These are phyloP conservation scores for Elaphurus davidianus DNA, from an alignment of 2,113 vertebrate species.

Conservation along the genomic window DNA sequence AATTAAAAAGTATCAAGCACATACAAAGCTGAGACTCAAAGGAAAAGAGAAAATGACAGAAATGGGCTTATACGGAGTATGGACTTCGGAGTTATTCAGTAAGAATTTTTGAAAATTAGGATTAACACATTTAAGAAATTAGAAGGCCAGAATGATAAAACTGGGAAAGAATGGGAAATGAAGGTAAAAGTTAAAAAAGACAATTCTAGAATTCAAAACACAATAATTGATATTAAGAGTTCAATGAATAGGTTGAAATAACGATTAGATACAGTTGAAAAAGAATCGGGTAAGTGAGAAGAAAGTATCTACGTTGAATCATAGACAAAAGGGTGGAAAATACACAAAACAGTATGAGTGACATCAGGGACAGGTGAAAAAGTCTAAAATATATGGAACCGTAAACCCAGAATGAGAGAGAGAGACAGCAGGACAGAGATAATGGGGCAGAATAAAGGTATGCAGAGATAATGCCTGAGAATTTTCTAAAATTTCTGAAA, in stretches of 20 bases:
- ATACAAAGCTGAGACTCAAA: neutral
- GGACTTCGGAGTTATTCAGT: neutral
- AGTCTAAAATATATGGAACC: neutral
- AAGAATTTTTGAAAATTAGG: neutral
- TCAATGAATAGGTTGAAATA: neutral
- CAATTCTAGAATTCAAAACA: constrained; percentile 5
- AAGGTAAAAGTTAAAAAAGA: neutral
- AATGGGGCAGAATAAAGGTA: neutral
- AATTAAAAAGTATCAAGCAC: neutral
- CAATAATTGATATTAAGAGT: neutral
- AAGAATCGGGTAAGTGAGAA: neutral
- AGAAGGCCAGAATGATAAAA: neutral
- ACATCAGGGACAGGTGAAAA: neutral
- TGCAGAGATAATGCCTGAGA: neutral
- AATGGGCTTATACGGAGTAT: neutral
- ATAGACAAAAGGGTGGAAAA: neutral
- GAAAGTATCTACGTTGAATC: neutral
- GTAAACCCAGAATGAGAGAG: neutral
- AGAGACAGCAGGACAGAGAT: neutral
- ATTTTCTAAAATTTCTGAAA: neutral
- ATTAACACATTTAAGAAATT: neutral
- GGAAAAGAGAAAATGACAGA: neutral
- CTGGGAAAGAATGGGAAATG: neutral
- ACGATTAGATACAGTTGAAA: neutral
- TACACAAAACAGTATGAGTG: neutral